Base-by-base conservation (phyloP, 2,888 invertebrate species). In the Acrobasis repandana region DNA sequence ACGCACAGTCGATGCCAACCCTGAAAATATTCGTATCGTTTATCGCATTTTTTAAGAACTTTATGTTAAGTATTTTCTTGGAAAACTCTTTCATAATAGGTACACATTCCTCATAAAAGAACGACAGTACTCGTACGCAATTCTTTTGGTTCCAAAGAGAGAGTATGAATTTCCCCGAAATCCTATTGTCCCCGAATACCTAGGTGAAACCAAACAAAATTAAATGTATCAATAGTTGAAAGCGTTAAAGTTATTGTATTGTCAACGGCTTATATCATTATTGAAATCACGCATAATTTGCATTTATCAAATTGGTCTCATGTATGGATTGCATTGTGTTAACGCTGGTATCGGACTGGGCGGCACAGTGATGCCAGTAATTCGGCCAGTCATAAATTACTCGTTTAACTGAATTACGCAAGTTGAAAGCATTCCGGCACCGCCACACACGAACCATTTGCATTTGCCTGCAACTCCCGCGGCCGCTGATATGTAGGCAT, bases 381-480 rank as follows among this genome's bases (percentile, higher is more conserved):
- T 92, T 91, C 85, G 80, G 80, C 76, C 75, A 86, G 85, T 85
- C 89, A 86, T 92, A 92, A 90, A 92, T 92, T 88, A 90, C 86
- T 80, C 87, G 89, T 90, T 90, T 88, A 91, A 92, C 90, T 91
- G 90, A 90, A 92, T 92, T 92, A 92, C 90, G 82, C 80, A 80
- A 81, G 84, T 79, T 85, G 86, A 88, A 88, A 90, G 89, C 90
- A 88, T 91, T 89, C 86, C 88, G 73, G 76, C 74, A 76, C 76
- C 77, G 79, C 79, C 80, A 82, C 82, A 85, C 82, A 78, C 76
- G 77, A 74, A 77, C 82, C 79, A 81, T 82, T 82, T 79, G 76
- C 83, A 81, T 83, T 80, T 71, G 76, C 76, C 68, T 71, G 76
- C 74, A 76, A 74, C 75, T 77, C 79, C 75, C 74, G 66, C 72